Evolutionary conservation across 2,797 vertebrate species (phyloP).

Genomic region (Amazonetta brasiliensis): DNA sequence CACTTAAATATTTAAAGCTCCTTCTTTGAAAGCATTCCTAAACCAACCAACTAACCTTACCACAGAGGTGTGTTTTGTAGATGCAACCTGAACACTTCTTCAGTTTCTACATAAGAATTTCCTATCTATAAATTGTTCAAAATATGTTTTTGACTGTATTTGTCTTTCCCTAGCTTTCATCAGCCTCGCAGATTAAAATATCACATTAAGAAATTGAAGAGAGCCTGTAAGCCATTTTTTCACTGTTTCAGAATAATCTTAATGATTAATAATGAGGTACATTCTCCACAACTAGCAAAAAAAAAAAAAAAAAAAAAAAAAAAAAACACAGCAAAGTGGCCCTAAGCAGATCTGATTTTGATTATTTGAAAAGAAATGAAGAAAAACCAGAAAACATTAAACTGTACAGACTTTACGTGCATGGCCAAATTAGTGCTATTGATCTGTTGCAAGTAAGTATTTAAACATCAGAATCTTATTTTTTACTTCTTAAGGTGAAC

Average conservation of each 20-base stretch:
- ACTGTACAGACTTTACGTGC: background rate
- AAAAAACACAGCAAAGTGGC: background rate
- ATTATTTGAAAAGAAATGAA: background rate
- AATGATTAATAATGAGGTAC: background rate
- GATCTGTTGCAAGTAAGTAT: background rate
- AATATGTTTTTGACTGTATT: background rate
- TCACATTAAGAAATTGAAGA: background rate
- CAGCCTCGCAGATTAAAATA: too few relatives aligned
- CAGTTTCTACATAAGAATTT: background rate
- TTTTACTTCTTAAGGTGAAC: background rate
- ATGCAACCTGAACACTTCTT: background rate
- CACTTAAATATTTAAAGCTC: background rate
- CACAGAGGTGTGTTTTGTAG: background rate
- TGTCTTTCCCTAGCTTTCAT: background rate
- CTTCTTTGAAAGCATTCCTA: background rate
- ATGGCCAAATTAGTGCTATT: background rate
- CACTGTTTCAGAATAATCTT: background rate
- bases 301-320: too few relatives aligned
- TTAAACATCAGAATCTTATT: background rate
- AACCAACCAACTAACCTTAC: background rate
- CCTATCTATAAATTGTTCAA: background rate
- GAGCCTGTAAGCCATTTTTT: background rate
- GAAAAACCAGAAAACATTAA: background rate
- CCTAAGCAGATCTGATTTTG: background rate
- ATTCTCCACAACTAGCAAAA: background rate